Conservation (phyloP, 1,140 invertebrate species). For the Eupeodes corollae region DNA sequence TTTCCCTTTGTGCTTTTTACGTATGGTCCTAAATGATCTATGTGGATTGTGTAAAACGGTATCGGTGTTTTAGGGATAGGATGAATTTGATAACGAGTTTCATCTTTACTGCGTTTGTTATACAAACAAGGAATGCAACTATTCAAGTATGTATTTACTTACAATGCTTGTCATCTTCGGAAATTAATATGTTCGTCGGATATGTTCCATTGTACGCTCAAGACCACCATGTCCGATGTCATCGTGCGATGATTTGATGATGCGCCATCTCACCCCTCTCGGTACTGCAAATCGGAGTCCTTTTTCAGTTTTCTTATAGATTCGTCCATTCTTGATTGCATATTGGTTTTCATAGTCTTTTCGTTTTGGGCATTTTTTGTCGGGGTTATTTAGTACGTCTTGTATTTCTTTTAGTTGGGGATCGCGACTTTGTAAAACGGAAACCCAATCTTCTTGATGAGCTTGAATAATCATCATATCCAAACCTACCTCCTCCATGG, state of each 20-base stretch:
- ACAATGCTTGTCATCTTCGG: neutral
- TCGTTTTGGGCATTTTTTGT: neutral
- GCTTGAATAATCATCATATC: neutral
- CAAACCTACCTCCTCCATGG: neutral
- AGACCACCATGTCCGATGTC: neutral
- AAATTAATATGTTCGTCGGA: neutral
- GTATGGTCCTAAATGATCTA: conserved; percentile 1
- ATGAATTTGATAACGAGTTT: too few species aligned
- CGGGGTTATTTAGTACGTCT: neutral
- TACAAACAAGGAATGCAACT: neutral
- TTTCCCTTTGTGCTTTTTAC: neutral
- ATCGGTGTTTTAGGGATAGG: neutral
- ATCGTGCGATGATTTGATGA: neutral
- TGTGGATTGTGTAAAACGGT: neutral
- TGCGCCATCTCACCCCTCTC: neutral
- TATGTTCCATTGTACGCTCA: neutral
- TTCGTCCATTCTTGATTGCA: neutral
- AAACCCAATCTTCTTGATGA: neutral
- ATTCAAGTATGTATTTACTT: neutral
- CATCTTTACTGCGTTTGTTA: too few species aligned
- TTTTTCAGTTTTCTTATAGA: neutral
- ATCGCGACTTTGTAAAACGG: neutral
- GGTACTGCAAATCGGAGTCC: neutral
- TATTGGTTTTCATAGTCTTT: neutral
- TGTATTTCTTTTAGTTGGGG: neutral